Evolutionary conservation across 2,888 invertebrate species (phyloP), one percentile per base, ranked within the genome.

Genomic region (Drosophila monieri): DNA sequence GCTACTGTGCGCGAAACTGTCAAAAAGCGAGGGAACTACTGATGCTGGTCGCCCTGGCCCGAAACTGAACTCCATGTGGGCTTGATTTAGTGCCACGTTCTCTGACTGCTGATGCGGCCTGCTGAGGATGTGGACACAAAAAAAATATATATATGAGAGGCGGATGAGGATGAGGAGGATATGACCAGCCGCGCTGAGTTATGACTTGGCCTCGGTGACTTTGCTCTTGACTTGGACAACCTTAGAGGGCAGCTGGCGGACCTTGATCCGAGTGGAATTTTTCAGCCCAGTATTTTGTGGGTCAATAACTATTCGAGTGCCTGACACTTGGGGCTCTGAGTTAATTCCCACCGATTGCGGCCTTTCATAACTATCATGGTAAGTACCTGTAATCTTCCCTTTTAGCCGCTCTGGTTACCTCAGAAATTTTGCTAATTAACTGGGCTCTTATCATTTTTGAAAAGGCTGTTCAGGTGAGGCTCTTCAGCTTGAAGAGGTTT

Each of bases 1-100:
- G 76, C 85, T 85, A 80, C 84, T 80, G 79, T 80, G 65, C 77
- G 72, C 68, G 43, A 70, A 80, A 74, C 80, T 84, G 80, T 84
- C 80, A 54, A 66, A 67, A 67, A 47, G 58, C 44, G 27, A 66
- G 58, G 67, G 27, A 67, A 58, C 52, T 60, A 65, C 72, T 58
- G 67, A 78, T 76, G 75, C 81, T 74, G 78, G 77, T 54, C 48
- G 27, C 30, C 30, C 62, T 52, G 56, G 51, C 52, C 61, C 55
- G 54, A 64, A 41, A 41, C 39, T 18, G 39, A 23, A 51, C 67
- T 62, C 53, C 70, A 80, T 80, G 80, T 80, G 85, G 80, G 80
- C 80, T 80, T 80, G 80, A 80, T 80, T 80, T 80, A 80, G 83
- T 79, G 79, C 73, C 69, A 75, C 66, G 69, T 78, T 72, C 73